Percentiles rank a stretch among this genome's conserved stretches.
These are phyloP conservation scores for Mesitornis unicolor DNA, from an alignment of 2,113 vertebrate species.

Conservation along the genomic window DNA sequence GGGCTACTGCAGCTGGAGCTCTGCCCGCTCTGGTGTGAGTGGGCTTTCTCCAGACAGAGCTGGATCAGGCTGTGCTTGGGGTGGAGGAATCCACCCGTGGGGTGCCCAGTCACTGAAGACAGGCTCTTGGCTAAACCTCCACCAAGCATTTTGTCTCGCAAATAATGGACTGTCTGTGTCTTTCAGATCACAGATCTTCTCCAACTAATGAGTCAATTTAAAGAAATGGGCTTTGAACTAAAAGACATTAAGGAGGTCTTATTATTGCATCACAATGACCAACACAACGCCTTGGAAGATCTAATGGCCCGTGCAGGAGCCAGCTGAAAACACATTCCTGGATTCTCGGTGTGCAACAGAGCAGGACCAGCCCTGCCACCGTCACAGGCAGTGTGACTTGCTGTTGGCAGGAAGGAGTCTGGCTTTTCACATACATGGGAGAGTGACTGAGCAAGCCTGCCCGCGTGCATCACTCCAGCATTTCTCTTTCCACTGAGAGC, in stretches of 20 bases:
- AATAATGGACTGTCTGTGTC: neutral
- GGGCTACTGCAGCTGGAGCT: neutral
- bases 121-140: neutral
- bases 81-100: neutral
- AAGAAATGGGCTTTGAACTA: constrained; percentile 97
- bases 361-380: neutral
- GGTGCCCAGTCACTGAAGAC: neutral
- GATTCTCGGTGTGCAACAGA: rapidly evolving
- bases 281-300: constrained; percentile 93
- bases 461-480: neutral
- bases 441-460: neutral
- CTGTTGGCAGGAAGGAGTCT: neutral
- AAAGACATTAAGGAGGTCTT: constrained; percentile 94
- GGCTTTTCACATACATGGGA: neutral
- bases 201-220: constrained; percentile 95
- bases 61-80: neutral
- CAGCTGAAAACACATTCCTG: constrained; percentile 81
- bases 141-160: neutral
- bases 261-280: constrained; percentile 92
- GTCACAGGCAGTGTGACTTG: neutral
- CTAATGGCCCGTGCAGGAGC: constrained; percentile 91
- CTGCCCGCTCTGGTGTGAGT: neutral
- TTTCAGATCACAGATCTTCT: constrained; percentile 91
- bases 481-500: constrained; percentile 24
- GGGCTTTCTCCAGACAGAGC: neutral